Percentiles rank a stretch among this genome's conserved stretches.
Conservation (phyloP, 1,140 invertebrate species). For the Calycopis cecrops region DNA sequence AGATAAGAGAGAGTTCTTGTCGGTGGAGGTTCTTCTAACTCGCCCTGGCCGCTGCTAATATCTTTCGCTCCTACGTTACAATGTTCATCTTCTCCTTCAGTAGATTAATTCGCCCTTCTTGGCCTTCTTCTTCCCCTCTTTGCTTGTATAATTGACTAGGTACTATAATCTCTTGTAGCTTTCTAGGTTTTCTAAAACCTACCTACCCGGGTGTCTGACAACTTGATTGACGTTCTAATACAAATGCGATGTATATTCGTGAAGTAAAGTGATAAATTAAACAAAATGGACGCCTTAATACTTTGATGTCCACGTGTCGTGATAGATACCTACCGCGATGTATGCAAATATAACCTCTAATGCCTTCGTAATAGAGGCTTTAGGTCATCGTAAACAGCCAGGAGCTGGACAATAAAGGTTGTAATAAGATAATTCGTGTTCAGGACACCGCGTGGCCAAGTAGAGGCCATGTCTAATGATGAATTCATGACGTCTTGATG, state of each 20-base stretch:
- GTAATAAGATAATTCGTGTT: constrained; percentile 63
- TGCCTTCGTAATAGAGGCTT: constrained; percentile 16
- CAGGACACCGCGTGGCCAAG: constrained; percentile 31
- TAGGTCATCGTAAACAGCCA: constrained; percentile 18
- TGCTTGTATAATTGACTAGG: too few relatives aligned
- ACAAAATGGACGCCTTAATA: neutral
- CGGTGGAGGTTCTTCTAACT: too few relatives aligned
- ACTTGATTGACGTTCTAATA: neutral
- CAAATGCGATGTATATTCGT: neutral
- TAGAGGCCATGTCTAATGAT: constrained; percentile 62
- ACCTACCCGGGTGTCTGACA: too few relatives aligned
- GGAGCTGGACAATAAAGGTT: constrained; percentile 23
- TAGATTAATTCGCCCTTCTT: too few relatives aligned
- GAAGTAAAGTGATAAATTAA: constrained; percentile 5
- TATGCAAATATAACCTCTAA: constrained; percentile 15
- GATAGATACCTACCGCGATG: neutral
- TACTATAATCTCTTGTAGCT: too few relatives aligned
- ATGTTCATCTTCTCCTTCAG: too few relatives aligned
- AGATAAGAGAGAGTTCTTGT: too few relatives aligned
- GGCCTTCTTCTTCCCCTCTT: too few relatives aligned
- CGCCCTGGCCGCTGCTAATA: too few relatives aligned
- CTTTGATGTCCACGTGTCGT: constrained; percentile 3
- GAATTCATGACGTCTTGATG: constrained; percentile 28
- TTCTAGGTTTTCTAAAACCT: too few relatives aligned
- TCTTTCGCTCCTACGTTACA: too few relatives aligned